Base-by-base conservation (phyloP, 2,113 vertebrate genomes). In the Paedocypris sp. region DNA sequence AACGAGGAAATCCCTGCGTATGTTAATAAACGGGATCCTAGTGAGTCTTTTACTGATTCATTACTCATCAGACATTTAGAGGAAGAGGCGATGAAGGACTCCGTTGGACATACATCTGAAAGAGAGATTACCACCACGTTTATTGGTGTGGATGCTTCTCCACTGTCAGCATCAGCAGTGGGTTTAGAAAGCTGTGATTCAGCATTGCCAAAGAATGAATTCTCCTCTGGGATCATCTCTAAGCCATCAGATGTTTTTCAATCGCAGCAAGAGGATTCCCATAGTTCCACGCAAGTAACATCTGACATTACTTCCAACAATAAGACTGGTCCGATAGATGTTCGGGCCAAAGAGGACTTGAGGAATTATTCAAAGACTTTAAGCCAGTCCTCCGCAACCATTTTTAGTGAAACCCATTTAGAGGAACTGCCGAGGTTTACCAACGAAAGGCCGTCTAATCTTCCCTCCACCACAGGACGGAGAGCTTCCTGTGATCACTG, bases 351-450 rank as follows among this genome's bases (percentile, higher is more conserved):
- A 54, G 54, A 54, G 19, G 18, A 6, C 31, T 2, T 28, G 28
- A 12, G 26, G 11, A 64, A 54, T 32, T 12, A 35, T 45, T 36
- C 33, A 31, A 13, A 16, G 12, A 23, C 19, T 4, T 32, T 16
- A 10, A 57, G 25, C 20, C 23, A 64, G 1, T 6, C 50, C 0
- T 35, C 22, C 2, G 1, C 50, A 2, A 12, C 33, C 7, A 13
- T 68, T 19, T 38, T 61, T 4, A 54, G 38, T 2, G 41, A 6
- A 11, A 49, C 41, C 47, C 7, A 46, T 11, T 18, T 18, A 3
- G 73, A 82, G 18, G 2, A 39, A n/a, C 68, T 81, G 0, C 77
- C 73, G 46, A 78, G 51, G 1, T 80, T 79, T 70, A 78, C 67
- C 53, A 78, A 53, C 65, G 77, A 71, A 63, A 79, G 75, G 22